These are phyloP conservation scores for Karalla daura DNA, from an alignment of 2,797 vertebrate species.

Conservation along the genomic window DNA sequence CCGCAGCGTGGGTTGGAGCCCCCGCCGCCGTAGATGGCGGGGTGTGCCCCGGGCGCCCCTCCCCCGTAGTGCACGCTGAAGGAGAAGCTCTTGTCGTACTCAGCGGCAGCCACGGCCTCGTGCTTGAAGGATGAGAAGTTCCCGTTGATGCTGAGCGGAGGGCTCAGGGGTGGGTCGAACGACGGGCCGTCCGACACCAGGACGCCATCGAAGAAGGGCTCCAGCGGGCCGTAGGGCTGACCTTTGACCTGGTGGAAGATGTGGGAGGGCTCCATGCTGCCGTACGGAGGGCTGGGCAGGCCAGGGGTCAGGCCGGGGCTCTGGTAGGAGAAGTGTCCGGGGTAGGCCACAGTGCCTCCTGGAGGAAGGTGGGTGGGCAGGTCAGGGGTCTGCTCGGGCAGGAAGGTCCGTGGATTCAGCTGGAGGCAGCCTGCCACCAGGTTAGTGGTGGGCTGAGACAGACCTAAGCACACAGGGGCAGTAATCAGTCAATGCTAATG, in stretches of 20 bases:
- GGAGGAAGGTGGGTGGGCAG: conserved; percentile 88
- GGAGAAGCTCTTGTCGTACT: conserved; percentile 83
- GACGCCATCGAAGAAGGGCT: conserved; percentile 94
- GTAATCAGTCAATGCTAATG: not conserved
- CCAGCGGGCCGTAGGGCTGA: conserved; percentile 90
- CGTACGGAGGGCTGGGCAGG: conserved; percentile 96
- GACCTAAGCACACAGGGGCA: conserved; percentile 69
- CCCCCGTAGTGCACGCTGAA: conserved; percentile 92
- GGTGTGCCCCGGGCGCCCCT: conserved; percentile 84
- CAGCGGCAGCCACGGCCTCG: conserved; percentile 68
- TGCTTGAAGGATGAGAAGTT: conserved; percentile 99
- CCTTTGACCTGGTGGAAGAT: conserved; percentile 94
- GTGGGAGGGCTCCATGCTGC: conserved; percentile 97
- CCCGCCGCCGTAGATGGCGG: conserved; percentile 80
- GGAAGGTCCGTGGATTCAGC: conserved; percentile 95
- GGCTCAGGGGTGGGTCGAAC: conserved; percentile 95
- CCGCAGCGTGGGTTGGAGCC: conserved; percentile 84
- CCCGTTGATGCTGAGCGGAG: conserved; percentile 96
- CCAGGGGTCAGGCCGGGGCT: conserved; percentile 95
- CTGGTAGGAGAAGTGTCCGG: conserved; percentile 92
- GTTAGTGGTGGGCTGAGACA: conserved; percentile 98
- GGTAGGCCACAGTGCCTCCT: conserved; percentile 82
- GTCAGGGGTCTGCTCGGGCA: conserved; percentile 95
- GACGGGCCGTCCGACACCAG: conserved; percentile 89
- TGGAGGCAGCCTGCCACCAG: conserved; percentile 97